These are phyloP conservation scores for Darevskia mixta DNA, from an alignment of 2,797 vertebrate genomes.

Conservation along the genomic window DNA sequence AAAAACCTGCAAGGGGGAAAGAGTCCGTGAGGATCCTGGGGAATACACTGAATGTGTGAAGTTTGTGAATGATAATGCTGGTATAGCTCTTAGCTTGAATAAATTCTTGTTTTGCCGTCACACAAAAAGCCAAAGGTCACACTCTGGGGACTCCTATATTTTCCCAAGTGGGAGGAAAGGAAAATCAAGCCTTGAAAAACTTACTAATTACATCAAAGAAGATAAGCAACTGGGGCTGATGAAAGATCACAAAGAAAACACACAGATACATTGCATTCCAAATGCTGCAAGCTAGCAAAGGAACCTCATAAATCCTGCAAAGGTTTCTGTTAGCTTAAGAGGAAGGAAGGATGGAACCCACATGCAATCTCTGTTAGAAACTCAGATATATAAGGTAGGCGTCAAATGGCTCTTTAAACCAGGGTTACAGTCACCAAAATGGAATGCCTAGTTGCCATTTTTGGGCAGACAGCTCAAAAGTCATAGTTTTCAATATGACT, in stretches of 20 bases:
- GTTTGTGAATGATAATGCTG: slow-evolving; percentile 67
- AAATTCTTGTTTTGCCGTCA: slow-evolving; percentile 73
- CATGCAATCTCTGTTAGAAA: not conserved
- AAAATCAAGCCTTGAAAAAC: slow-evolving; percentile 67
- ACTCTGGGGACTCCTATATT: slow-evolving; percentile 65
- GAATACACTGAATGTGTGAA: slow-evolving; percentile 70
- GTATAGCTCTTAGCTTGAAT: slow-evolving; percentile 74
- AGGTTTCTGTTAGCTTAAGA: slow-evolving; percentile 45
- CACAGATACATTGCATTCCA: slow-evolving; percentile 57
- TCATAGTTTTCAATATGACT: too few species aligned
- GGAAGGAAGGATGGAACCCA: slow-evolving; percentile 15
- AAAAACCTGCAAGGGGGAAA: slow-evolving; percentile 64
- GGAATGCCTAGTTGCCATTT: not conserved
- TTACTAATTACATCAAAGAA: slow-evolving; percentile 71
- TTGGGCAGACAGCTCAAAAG: too few species aligned
- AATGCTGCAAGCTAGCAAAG: slow-evolving; percentile 40
- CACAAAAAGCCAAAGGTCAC: slow-evolving; percentile 72
- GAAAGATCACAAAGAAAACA: slow-evolving; percentile 69
- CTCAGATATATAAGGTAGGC: not conserved
- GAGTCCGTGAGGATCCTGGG: slow-evolving; percentile 59
- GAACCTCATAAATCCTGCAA: slow-evolving; percentile 39
- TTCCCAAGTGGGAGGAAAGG: slow-evolving; percentile 72
- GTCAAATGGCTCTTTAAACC: not conserved
- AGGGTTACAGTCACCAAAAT: too few species aligned
- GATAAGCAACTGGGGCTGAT: slow-evolving; percentile 69